Conservation (phyloP, 2,797 vertebrate species). For the Gallinago solitaria region DNA sequence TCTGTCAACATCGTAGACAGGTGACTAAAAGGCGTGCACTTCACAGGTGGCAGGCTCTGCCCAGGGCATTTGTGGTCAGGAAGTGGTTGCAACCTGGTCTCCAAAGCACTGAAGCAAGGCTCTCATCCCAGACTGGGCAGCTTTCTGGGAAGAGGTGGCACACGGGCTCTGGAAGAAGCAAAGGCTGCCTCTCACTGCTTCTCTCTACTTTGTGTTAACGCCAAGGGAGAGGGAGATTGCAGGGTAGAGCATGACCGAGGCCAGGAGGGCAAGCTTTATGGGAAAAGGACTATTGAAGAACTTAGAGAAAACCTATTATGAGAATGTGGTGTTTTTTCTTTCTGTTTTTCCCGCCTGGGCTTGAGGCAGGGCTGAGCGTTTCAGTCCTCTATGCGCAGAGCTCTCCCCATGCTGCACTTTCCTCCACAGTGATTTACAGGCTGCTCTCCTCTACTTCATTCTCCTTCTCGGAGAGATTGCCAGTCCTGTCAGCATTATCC, state of each 20-base stretch:
- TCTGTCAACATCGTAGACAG: neutral
- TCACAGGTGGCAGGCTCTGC: neutral
- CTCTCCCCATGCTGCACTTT: neutral
- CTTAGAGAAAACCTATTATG: neutral
- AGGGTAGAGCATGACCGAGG: neutral
- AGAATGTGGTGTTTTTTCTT: neutral
- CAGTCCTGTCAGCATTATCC: slow-evolving; percentile 60
- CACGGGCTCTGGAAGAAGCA: neutral
- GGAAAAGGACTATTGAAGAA: neutral
- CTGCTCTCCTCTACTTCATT: slow-evolving; percentile 30
- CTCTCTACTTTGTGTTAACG: neutral
- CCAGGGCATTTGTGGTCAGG: neutral
- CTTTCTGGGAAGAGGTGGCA: neutral
- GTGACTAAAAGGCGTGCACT: neutral
- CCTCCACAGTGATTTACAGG: slow-evolving; percentile 36
- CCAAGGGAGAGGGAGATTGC: neutral
- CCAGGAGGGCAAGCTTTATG: neutral
- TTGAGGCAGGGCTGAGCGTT: neutral
- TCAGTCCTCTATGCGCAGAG: neutral
- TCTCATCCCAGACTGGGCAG: neutral
- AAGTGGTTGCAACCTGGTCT: neutral
- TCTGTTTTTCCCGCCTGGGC: neutral
- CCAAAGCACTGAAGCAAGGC: neutral
- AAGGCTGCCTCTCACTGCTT: neutral
- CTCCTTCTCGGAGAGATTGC: neutral